phyloP scores from a whole-genome alignment of 2,797 vertebrate genomes.

The Eulemur albifrons region DNA sequence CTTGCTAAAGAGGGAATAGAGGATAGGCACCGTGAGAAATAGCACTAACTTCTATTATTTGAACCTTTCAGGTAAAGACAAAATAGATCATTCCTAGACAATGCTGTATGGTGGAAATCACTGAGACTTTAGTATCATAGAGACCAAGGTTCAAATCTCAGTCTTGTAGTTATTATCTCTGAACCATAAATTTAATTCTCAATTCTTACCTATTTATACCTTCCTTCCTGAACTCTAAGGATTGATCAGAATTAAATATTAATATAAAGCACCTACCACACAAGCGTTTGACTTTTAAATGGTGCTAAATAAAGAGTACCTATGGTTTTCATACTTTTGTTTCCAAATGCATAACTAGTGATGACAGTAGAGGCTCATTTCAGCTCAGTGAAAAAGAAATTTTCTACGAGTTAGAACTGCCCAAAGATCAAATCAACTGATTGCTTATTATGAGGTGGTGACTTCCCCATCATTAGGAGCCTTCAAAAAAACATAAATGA shows the following conservation, averaged over 20 bases:
- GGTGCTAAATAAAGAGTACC: not conserved
- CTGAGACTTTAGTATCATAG: not conserved
- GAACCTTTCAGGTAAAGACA: not conserved
- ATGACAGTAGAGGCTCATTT: not conserved
- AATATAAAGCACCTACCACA: not conserved
- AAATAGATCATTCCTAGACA: not conserved
- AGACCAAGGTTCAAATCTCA: not conserved
- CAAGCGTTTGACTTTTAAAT: not conserved
- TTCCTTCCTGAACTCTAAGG: not conserved
- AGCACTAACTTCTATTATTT: not conserved
- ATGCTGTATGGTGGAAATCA: not conserved
- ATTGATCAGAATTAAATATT: not conserved
- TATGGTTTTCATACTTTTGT: not conserved
- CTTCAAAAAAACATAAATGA: conserved; percentile 45
- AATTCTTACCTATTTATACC: not conserved
- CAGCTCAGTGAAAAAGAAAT: not conserved
- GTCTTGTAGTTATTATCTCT: not conserved
- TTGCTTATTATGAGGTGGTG: not conserved
- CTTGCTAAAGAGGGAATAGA: not conserved
- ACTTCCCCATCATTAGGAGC: conserved; percentile 9
- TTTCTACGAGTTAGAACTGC: not conserved
- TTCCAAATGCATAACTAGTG: not conserved
- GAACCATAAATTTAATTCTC: not conserved
- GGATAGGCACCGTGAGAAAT: not conserved
- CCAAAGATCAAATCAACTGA: not conserved